Percentiles rank a stretch among this genome's conserved stretches.
These are phyloP conservation scores for Chionodraco myersi DNA, from an alignment of 2,113 vertebrate genomes.

Conservation along the genomic window DNA sequence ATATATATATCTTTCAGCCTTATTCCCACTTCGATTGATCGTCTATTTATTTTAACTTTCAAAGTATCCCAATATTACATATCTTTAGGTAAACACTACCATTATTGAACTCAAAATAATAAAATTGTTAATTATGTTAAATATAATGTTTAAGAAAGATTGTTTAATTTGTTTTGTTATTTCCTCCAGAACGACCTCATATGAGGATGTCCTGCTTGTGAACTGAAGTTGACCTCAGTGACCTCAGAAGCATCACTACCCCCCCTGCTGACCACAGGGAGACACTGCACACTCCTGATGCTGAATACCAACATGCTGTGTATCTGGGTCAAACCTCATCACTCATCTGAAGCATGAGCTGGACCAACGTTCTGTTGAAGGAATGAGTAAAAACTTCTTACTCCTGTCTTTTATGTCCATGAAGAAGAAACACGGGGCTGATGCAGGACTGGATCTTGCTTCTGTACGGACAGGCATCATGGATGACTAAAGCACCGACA, in stretches of 20 bases:
- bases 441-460: neutral
- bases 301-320: neutral
- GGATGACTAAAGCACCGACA: slow-evolving; percentile 17
- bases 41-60: no score
- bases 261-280: slow-evolving; percentile 61
- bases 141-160: neutral
- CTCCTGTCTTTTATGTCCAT: neutral
- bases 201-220: slow-evolving; percentile 83
- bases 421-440: neutral
- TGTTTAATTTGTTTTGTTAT: slow-evolving; percentile 9
- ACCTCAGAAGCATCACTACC: slow-evolving; percentile 23
- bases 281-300: slow-evolving; percentile 20
- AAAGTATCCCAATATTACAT: neutral
- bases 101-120: neutral
- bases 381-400: neutral
- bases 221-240: slow-evolving; percentile 72
- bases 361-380: slow-evolving; percentile 12
- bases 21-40: no score
- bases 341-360: neutral
- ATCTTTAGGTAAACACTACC: neutral
- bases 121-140: neutral
- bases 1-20: no score
- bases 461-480: slow-evolving; percentile 2
- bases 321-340: slow-evolving; percentile 30
- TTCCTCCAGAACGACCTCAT: slow-evolving; percentile 81